These are phyloP conservation scores for Spatula clypeata DNA, from an alignment of 2,797 vertebrate genomes.

Conservation along the genomic window DNA sequence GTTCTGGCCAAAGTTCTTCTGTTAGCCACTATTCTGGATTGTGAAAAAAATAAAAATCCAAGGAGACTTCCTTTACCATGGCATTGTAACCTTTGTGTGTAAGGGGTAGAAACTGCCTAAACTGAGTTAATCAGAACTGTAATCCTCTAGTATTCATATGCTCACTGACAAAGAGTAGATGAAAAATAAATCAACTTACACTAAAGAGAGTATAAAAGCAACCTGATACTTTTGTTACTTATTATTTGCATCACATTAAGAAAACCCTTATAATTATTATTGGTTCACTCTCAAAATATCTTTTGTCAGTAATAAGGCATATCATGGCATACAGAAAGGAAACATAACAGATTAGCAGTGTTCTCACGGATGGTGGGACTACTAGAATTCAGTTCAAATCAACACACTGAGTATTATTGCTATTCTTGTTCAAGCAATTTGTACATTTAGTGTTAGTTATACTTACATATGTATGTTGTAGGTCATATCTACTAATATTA, in stretches of 20 bases:
- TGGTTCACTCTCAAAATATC: not conserved
- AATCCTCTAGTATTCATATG: not conserved
- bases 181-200: not conserved
- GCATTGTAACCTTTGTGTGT: not conserved
- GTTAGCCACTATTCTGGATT: not conserved
- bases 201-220: not conserved
- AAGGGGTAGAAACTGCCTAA: not conserved
- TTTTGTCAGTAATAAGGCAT: not conserved
- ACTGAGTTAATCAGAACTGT: not conserved
- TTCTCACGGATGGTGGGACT: not conserved
- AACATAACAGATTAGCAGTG: not conserved
- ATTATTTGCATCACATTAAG: not conserved
- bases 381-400: not conserved
- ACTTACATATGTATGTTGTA: not conserved
- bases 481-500: not conserved
- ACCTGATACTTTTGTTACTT: not conserved
- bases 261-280: not conserved
- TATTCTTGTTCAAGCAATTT: not conserved
- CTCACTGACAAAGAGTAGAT: not conserved
- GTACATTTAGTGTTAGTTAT: not conserved
- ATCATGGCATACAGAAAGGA: not conserved
- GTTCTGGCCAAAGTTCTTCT: not conserved
- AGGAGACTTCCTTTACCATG: not conserved
- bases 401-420: not conserved
- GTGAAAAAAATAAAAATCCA: not conserved